These are phyloP conservation scores for Drosophila colorata DNA, from an alignment of 2,888 invertebrate species.

Conservation along the genomic window DNA sequence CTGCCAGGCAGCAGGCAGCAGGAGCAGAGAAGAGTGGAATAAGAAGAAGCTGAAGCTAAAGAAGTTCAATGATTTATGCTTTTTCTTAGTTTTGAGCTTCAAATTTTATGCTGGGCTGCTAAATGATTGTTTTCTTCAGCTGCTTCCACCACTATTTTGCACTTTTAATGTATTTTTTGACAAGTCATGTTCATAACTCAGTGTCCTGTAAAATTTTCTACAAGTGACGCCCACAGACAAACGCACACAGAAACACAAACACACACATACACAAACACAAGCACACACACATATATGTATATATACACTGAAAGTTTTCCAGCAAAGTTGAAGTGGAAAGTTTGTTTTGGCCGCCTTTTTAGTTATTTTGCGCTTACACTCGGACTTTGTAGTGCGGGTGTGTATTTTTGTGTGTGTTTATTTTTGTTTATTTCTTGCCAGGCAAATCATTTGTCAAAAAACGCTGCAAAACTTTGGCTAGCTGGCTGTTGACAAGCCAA, in stretches of 20 bases:
- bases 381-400: slow-evolving; percentile 23
- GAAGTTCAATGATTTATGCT: slow-evolving; percentile 78
- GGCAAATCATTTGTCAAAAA: slow-evolving; percentile 79
- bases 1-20: not conserved
- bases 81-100: slow-evolving; percentile 41
- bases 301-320: slow-evolving; percentile 41
- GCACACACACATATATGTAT: too few relatives aligned
- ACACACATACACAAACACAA: not conserved
- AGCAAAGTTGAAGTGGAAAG: slow-evolving; percentile 73
- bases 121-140: slow-evolving; percentile 72
- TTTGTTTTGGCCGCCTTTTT: slow-evolving; percentile 64
- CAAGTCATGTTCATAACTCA: slow-evolving; percentile 81
- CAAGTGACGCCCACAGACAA: slow-evolving; percentile 42
- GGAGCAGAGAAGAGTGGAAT: not conserved
- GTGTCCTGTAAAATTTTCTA: slow-evolving; percentile 72
- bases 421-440: slow-evolving; percentile 62
- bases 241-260: slow-evolving; percentile 13
- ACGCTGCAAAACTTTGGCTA: slow-evolving; percentile 62
- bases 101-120: slow-evolving; percentile 56
- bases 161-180: slow-evolving; percentile 77
- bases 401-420: slow-evolving; percentile 25
- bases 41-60: slow-evolving; percentile 9
- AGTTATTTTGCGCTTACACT: slow-evolving; percentile 45
- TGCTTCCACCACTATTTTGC: slow-evolving; percentile 64
- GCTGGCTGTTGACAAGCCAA: slow-evolving; percentile 76